Percentiles rank a stretch among this genome's conserved stretches.
Conservation (phyloP, 2,797 vertebrate genomes). For the Lemur catta region DNA sequence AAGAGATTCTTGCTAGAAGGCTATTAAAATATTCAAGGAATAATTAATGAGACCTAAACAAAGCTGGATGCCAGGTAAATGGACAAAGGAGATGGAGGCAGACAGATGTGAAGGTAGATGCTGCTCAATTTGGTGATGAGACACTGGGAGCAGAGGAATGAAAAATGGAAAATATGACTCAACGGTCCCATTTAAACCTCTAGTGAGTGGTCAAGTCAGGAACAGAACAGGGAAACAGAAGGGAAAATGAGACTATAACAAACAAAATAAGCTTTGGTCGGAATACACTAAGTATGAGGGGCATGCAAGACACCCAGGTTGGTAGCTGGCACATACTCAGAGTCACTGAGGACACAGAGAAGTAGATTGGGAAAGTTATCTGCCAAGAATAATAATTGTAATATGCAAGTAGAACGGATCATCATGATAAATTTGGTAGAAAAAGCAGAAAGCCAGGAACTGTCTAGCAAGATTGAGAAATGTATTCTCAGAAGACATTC, state of each 20-base stretch:
- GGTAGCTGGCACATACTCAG: neutral
- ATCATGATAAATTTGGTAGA: neutral
- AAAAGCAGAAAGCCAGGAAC: neutral
- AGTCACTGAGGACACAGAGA: neutral
- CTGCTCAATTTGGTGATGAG: neutral
- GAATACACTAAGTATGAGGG: neutral
- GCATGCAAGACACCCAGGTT: neutral
- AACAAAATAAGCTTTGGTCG: neutral
- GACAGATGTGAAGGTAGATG: neutral
- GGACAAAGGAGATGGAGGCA: neutral
- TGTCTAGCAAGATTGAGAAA: neutral
- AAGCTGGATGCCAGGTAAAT: neutral
- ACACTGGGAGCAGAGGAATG: neutral
- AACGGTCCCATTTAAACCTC: neutral
- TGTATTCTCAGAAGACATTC: neutral
- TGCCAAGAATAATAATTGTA: neutral
- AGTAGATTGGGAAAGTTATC: neutral
- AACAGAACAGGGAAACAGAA: neutral
- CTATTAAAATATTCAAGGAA: neutral
- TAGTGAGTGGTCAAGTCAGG: neutral
- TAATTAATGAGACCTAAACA: neutral
- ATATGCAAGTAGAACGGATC: neutral
- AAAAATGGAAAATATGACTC: neutral
- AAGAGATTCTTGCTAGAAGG: neutral
- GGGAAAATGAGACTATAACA: neutral